Percentiles rank a stretch among this genome's conserved stretches.
These are phyloP conservation scores for Chlorodrepanis virens DNA, from an alignment of 2,113 vertebrate genomes.

Conservation along the genomic window DNA sequence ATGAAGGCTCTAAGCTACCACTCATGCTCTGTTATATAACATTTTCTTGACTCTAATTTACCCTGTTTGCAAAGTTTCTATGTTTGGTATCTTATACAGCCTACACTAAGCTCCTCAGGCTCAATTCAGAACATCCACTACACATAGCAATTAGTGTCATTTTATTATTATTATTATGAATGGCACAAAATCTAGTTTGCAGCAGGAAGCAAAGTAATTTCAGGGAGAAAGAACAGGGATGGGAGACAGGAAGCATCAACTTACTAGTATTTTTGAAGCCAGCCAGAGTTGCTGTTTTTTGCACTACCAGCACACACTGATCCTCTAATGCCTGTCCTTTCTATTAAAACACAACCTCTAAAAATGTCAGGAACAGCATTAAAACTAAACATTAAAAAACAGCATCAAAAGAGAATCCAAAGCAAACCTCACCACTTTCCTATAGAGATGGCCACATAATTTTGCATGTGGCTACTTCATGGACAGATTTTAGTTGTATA, in stretches of 20 bases:
- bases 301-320: neutral
- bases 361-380: neutral
- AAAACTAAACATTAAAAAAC: neutral
- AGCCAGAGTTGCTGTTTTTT: neutral
- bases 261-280: conserved; percentile 12
- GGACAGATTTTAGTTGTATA: neutral
- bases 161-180: conserved; percentile 46
- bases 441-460: neutral
- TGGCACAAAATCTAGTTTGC: conserved; percentile 40
- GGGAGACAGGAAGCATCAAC: conserved; percentile 15
- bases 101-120: conserved; percentile 46
- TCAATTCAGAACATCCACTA: conserved; percentile 47
- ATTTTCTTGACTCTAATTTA: conserved; percentile 56
- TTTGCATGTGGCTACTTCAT: neutral
- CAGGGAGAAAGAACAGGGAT: conserved; percentile 42
- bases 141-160: conserved; percentile 31
- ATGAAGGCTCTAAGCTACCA: conserved; percentile 23
- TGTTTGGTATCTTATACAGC: conserved; percentile 54
- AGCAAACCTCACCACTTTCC: neutral
- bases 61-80: conserved; percentile 42
- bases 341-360: neutral
- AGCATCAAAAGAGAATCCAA: neutral
- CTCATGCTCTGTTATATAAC: conserved; percentile 49
- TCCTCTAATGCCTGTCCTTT: neutral
- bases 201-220: conserved; percentile 61